Evolutionary conservation across 1,140 invertebrate genomes (phyloP).

Genomic region (Acromyrmex heyeri): DNA sequence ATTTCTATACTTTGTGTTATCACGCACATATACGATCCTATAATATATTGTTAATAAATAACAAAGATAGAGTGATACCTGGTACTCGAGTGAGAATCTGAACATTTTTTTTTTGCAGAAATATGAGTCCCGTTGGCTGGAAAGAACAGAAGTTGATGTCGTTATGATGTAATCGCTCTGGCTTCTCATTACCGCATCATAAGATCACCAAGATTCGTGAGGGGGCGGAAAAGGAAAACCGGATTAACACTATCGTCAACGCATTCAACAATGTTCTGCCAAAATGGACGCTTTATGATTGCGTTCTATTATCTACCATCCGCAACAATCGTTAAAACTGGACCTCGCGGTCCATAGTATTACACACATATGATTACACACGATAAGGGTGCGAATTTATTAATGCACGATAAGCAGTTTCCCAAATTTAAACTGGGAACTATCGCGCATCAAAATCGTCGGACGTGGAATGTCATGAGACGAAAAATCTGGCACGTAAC

Average conservation of each 20-base stretch:
- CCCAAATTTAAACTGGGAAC: slow-evolving; percentile 46
- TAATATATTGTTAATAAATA: too few species aligned
- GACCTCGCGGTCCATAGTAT: neutral
- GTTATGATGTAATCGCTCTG: slow-evolving; percentile 12
- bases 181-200: neutral
- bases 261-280: slow-evolving; percentile 6
- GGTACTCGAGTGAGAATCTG: too few species aligned
- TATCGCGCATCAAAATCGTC: slow-evolving; percentile 55
- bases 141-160: slow-evolving; percentile 39
- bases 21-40: too few species aligned
- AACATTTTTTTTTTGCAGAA: slow-evolving; percentile 8
- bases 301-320: neutral
- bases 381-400: slow-evolving; percentile 21
- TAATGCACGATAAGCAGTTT: slow-evolving; percentile 37
- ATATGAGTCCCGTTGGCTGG: neutral
- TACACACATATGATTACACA: neutral
- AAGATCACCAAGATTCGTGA: neutral
- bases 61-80: too few species aligned
- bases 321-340: slow-evolving; percentile 9
- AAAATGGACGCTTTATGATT: slow-evolving; percentile 8
- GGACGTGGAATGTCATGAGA: slow-evolving; percentile 62
- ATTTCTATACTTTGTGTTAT: too few species aligned
- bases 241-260: neutral
- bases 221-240: neutral
- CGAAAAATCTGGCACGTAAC: slow-evolving; percentile 66